A percentile compares a stretch with the other conserved stretches of the same genome.
phyloP scores from a whole-genome alignment of 1,140 invertebrate species.

The Chironomus tepperi region DNA sequence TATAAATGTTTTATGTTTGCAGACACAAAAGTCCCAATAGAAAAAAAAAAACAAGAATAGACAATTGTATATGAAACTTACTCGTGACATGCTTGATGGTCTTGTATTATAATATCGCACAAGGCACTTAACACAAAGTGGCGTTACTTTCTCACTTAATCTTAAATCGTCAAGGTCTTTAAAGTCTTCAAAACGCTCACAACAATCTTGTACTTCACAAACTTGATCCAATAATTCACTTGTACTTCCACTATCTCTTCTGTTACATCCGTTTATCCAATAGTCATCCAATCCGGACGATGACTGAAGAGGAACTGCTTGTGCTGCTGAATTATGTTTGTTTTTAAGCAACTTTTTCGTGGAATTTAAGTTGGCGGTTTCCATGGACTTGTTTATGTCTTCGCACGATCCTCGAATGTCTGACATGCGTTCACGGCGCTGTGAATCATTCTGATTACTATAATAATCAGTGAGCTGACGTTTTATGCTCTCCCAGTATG shows the following conservation, averaged over 20 bases:
- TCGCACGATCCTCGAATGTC: background rate
- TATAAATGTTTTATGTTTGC: too few relatives aligned
- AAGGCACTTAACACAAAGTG: conserved; percentile 16
- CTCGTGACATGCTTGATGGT: conserved; percentile 8
- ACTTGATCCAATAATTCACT: conserved; percentile 22
- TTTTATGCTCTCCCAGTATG: conserved; percentile 9
- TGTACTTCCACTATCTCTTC: conserved; percentile 8
- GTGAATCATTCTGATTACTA: background rate
- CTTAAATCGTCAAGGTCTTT: background rate
- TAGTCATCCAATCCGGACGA: conserved; percentile 16
- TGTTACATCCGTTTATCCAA: background rate
- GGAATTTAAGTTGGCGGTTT: background rate
- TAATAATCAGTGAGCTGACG: conserved; percentile 6
- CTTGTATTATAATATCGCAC: conserved; percentile 15
- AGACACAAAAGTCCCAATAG: too few relatives aligned
- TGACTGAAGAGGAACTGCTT: conserved; percentile 21
- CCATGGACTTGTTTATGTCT: conserved; percentile 2
- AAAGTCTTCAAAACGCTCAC: conserved; percentile 14
- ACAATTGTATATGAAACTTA: background rate
- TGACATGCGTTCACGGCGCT: conserved; percentile 7
- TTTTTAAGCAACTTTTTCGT: conserved; percentile 10
- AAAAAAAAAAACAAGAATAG: too few relatives aligned
- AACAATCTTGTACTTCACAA: conserved; percentile 21
- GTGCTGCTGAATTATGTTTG: background rate
- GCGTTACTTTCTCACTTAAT: conserved; percentile 5